Percentiles rank a stretch among this genome's conserved stretches.
Conservation (phyloP, 2,888 invertebrate species). For the Lomographa bimaculata region DNA sequence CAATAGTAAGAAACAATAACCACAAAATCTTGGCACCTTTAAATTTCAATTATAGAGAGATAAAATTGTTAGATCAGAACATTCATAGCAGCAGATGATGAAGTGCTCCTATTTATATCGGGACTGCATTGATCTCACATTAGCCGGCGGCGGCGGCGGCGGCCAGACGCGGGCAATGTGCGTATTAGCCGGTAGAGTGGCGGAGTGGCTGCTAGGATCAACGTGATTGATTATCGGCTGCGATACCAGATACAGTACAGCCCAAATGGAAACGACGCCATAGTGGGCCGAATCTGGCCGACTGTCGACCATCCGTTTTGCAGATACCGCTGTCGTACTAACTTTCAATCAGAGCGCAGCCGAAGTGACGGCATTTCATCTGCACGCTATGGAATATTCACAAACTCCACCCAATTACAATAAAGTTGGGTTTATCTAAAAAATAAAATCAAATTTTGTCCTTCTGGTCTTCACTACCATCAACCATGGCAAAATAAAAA, state of each 20-base stretch:
- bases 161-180: constrained; percentile 14
- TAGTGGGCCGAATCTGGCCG: too few species aligned
- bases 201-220: constrained; percentile 39
- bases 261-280: constrained; percentile 12
- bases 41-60: too few species aligned
- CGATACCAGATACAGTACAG: constrained; percentile 42
- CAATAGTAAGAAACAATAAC: neutral
- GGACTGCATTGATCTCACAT: constrained; percentile 31
- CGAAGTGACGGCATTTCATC: too few species aligned
- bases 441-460: too few species aligned
- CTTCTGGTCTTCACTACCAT: too few species aligned
- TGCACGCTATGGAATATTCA: too few species aligned
- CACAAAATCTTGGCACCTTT: neutral
- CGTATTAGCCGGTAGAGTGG: constrained; percentile 13
- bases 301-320: neutral
- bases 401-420: too few species aligned
- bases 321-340: too few species aligned
- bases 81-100: constrained; percentile 16
- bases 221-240: constrained; percentile 67
- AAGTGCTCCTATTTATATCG: constrained; percentile 30
- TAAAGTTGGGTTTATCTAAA: too few species aligned
- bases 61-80: too few species aligned
- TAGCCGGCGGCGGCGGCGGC: constrained; percentile 21
- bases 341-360: too few species aligned
- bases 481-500: too few species aligned